These are phyloP conservation scores for Parnassius smintheus DNA, from an alignment of 2,888 invertebrate genomes.

Conservation along the genomic window DNA sequence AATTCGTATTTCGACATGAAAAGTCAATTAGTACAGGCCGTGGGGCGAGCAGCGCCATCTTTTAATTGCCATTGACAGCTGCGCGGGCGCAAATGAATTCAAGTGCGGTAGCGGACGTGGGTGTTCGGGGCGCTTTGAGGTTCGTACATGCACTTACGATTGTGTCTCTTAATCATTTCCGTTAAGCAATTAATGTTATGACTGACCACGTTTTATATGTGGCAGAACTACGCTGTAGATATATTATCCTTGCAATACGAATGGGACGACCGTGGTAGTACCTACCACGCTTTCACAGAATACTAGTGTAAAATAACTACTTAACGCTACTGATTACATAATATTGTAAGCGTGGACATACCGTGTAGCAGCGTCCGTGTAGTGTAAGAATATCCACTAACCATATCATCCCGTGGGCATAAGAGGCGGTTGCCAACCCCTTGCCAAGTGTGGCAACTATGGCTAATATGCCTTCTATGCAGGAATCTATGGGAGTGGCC, in stretches of 20 bases:
- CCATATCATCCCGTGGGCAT: too few species aligned
- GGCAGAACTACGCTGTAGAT: neutral
- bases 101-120: constrained; percentile 46
- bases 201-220: neutral
- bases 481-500: too few species aligned
- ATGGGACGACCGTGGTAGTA: neutral
- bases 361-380: too few species aligned
- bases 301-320: too few species aligned
- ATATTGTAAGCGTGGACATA: too few species aligned
- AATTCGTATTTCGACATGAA: constrained; percentile 67
- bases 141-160: constrained; percentile 8
- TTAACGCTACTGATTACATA: too few species aligned
- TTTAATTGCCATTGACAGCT: constrained; percentile 68
- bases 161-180: neutral
- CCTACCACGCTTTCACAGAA: too few species aligned
- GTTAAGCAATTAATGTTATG: neutral
- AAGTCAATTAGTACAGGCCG: constrained; percentile 75
- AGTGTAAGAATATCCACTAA: too few species aligned
- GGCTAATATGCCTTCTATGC: too few species aligned
- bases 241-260: neutral
- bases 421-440: too few species aligned
- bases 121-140: constrained; percentile 28
- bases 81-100: constrained; percentile 56
- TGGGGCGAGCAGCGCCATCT: constrained; percentile 61
- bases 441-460: too few species aligned